A percentile compares a stretch with the other conserved stretches of the same genome.
These are phyloP conservation scores for Synergus laeviventris DNA, from an alignment of 2,888 invertebrate species.

Conservation along the genomic window DNA sequence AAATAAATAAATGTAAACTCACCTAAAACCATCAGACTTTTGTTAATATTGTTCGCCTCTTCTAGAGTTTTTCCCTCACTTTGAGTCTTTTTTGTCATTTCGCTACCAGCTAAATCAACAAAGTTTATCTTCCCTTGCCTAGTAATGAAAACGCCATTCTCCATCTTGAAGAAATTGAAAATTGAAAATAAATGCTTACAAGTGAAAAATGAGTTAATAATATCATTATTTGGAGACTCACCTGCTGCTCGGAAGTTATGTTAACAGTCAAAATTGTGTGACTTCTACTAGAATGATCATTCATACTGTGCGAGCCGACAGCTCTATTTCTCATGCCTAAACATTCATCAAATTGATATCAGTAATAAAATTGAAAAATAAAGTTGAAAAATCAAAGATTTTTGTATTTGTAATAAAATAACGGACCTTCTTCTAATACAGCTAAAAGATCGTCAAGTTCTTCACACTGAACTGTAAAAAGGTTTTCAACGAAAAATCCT, in stretches of 20 bases:
- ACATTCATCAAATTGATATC: conserved; percentile 5
- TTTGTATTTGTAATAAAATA: background rate
- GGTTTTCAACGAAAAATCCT: conserved; percentile 96
- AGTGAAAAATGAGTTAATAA: conserved; percentile 5
- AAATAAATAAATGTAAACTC: conserved; percentile 56
- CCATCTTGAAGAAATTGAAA: conserved; percentile 70
- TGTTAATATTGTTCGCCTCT: conserved; percentile 97
- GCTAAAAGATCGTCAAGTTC: conserved; percentile 94
- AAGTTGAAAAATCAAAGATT: conserved; percentile 11
- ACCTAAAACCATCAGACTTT: conserved; percentile 96
- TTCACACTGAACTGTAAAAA: conserved; percentile 96
- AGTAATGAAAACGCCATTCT: conserved; percentile 89
- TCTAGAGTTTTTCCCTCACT: conserved; percentile 92
- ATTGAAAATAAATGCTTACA: background rate
- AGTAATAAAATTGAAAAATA: conserved; percentile 13
- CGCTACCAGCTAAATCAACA: conserved; percentile 97
- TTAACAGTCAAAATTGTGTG: conserved; percentile 95
- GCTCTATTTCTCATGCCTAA: conserved; percentile 93
- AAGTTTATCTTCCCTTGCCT: conserved; percentile 97
- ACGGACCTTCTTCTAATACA: conserved; percentile 93
- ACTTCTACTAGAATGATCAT: conserved; percentile 93
- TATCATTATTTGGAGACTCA: conserved; percentile 62
- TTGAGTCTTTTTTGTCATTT: conserved; percentile 94
- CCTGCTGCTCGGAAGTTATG: conserved; percentile 90
- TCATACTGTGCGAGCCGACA: conserved; percentile 94